These are phyloP conservation scores for Hydrozoanthus gracilis DNA, from an alignment of 92 coral and sea anemone genomes.

Conservation along the genomic window DNA sequence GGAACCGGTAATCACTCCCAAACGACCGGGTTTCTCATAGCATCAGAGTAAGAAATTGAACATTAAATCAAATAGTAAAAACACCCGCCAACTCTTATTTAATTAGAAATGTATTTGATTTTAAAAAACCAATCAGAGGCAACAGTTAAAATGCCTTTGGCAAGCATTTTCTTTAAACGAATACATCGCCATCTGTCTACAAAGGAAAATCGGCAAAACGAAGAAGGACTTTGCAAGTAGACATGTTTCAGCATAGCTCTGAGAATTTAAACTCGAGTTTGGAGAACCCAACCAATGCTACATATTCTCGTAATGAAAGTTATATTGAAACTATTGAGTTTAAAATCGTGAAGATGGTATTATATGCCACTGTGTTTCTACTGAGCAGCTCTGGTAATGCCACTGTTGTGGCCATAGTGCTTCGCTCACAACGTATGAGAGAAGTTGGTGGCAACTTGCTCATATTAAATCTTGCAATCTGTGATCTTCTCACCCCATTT, in stretches of 20 bases:
- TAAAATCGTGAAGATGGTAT: slow-evolving; percentile 61
- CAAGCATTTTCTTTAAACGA: too few relatives aligned
- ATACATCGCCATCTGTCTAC: too few relatives aligned
- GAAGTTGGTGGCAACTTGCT: slow-evolving; percentile 65
- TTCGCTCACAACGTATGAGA: slow-evolving; percentile 64
- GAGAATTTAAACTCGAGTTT: background rate
- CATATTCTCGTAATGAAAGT: background rate
- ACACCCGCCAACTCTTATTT: too few relatives aligned
- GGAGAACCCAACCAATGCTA: background rate
- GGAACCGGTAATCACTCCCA: too few relatives aligned
- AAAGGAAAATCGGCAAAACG: too few relatives aligned
- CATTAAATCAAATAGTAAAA: too few relatives aligned
- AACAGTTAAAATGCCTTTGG: too few relatives aligned
- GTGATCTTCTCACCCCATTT: slow-evolving; percentile 76
- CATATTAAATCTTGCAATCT: slow-evolving; percentile 74
- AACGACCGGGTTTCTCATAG: too few relatives aligned
- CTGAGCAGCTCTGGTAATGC: slow-evolving; percentile 73
- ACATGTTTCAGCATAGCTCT: background rate
- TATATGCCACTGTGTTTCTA: slow-evolving; percentile 56
- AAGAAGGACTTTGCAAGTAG: too few relatives aligned
- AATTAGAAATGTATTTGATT: too few relatives aligned
- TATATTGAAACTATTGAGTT: slow-evolving; percentile 43
- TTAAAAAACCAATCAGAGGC: too few relatives aligned
- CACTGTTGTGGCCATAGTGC: slow-evolving; percentile 68
- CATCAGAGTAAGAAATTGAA: too few relatives aligned